Percentiles rank a stretch among this genome's conserved stretches.
phyloP scores from a whole-genome alignment of 2,113 vertebrate species.

The Cyprinodon variegatus region DNA sequence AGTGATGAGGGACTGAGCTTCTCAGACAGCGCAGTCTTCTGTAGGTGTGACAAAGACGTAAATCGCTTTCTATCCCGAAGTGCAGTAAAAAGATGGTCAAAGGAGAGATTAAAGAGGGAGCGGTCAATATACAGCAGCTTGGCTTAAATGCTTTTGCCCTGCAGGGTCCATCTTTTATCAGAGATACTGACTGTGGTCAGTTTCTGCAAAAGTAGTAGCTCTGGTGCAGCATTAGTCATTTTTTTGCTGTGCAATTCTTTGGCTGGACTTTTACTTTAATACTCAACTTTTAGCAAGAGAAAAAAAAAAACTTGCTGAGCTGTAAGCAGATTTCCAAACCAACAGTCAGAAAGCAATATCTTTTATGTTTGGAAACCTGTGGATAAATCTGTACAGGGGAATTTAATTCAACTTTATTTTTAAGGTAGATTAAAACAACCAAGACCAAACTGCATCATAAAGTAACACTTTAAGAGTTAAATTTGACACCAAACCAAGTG shows the following conservation, averaged over 20 bases:
- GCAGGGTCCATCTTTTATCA: neutral
- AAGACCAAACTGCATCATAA: neutral
- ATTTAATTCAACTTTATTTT: neutral
- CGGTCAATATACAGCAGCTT: neutral
- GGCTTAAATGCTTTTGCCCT: conserved; percentile 6
- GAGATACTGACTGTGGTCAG: conserved; percentile 9
- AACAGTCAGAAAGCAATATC: neutral
- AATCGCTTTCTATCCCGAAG: neutral
- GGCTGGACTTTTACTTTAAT: neutral
- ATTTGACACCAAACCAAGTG: too few species aligned
- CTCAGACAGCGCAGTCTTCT: conserved; percentile 32
- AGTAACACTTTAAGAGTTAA: too few species aligned
- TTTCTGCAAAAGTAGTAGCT: conserved; percentile 6
- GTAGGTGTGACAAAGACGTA: conserved; percentile 19
- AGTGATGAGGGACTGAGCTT: conserved; percentile 37
- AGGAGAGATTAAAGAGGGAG: conserved; percentile 1
- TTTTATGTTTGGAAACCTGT: neutral
- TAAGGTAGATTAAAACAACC: neutral
- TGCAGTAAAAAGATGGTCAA: conserved; percentile 15
- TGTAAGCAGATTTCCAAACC: neutral
- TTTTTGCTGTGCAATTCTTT: conserved; percentile 1
- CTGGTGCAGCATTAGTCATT: conserved; percentile 1
- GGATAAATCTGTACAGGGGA: neutral
- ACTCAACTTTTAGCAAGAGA: neutral
- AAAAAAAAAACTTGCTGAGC: conserved; percentile 3